Percentiles rank a stretch among this genome's conserved stretches.
These are phyloP conservation scores for Drosophila barbarae DNA, from an alignment of 2,888 invertebrate genomes.

Conservation along the genomic window DNA sequence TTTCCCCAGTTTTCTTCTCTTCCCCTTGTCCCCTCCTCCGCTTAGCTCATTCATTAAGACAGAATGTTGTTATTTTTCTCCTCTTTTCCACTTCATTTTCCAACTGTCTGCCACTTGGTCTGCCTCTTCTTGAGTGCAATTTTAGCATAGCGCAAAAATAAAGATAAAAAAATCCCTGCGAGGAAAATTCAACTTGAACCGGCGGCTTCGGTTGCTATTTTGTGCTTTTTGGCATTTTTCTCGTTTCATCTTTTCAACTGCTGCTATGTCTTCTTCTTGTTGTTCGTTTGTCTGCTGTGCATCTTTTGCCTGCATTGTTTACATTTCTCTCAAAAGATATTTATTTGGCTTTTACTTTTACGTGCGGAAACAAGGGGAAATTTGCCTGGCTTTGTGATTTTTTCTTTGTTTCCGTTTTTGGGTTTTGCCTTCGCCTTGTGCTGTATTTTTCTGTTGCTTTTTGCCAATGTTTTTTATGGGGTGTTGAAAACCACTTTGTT, in stretches of 20 bases:
- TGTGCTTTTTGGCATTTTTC: constrained; percentile 27
- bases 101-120: constrained; percentile 25
- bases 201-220: constrained; percentile 24
- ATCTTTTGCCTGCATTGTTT: constrained; percentile 38
- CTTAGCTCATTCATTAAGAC: constrained; percentile 31
- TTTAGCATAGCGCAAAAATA: constrained; percentile 13
- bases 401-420: constrained; percentile 7
- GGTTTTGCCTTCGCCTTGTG: constrained; percentile 14
- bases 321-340: constrained; percentile 43
- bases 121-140: constrained; percentile 11
- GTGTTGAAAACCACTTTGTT: constrained; percentile 63
- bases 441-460: constrained; percentile 18
- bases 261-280: constrained; percentile 16
- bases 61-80: constrained; percentile 7
- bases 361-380: constrained; percentile 37
- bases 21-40: not conserved
- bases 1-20: constrained; percentile 2
- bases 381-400: constrained; percentile 22
- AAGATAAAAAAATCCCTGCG: not conserved
- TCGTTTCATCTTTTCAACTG: constrained; percentile 27
- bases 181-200: constrained; percentile 27
- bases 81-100: constrained; percentile 21
- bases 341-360: constrained; percentile 49
- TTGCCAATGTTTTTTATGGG: constrained; percentile 57
- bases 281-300: constrained; percentile 23